Conservation (phyloP, 2,888 invertebrate species). For the Frankliniella fusca region DNA sequence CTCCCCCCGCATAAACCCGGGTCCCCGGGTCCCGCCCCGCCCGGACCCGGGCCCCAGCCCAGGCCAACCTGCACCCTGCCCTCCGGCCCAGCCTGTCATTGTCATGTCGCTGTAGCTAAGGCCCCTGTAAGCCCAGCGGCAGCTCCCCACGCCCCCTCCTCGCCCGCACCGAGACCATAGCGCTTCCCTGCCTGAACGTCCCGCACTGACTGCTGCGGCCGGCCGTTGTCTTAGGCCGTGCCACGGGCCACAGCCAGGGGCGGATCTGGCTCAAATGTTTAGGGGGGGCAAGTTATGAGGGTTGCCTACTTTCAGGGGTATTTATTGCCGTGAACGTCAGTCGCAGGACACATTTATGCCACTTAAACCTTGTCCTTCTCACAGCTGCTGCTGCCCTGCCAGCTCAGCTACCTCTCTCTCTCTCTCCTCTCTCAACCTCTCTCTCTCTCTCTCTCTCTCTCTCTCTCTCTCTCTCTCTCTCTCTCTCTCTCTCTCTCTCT, state of each 20-base stretch:
- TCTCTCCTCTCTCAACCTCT: neutral
- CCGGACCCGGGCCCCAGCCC: neutral
- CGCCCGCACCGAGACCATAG: neutral
- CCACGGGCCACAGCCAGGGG: too few species aligned
- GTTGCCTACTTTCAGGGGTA: too few species aligned
- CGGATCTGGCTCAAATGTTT: too few species aligned
- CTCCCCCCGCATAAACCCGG: neutral
- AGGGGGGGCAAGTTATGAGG: too few species aligned
- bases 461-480: neutral
- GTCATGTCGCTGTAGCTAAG: neutral
- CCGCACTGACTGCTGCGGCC: too few species aligned
- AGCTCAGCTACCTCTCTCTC: neutral
- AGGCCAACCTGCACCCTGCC: neutral
- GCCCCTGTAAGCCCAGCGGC: neutral
- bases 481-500: too few species aligned
- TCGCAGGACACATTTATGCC: too few species aligned
- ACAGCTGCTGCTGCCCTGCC: neutral
- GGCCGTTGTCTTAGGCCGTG: too few species aligned
- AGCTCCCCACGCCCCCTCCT: neutral
- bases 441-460: neutral
- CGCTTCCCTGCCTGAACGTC: too few species aligned
- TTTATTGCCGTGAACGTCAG: too few species aligned
- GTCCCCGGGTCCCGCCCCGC: neutral
- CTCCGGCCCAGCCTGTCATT: neutral
- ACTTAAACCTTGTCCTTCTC: neutral